Conservation (phyloP, 2,113 vertebrate genomes). For the Oophaga pumilio region DNA sequence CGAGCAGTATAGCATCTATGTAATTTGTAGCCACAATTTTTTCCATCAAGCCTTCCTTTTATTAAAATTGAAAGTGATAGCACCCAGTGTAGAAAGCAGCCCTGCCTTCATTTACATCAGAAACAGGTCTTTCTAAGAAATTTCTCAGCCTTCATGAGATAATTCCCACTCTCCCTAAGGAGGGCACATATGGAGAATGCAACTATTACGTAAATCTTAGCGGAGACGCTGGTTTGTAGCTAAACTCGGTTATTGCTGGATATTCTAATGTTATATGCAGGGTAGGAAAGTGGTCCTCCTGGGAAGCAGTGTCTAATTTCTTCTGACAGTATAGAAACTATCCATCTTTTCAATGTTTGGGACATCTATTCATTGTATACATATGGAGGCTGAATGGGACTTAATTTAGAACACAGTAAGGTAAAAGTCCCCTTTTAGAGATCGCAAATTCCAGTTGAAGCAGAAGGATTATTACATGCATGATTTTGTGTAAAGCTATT, state of each 20-base stretch:
- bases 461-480: not conserved
- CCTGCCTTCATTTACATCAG: constrained; percentile 7
- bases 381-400: not conserved
- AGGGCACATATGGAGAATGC: constrained; percentile 13
- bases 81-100: not conserved
- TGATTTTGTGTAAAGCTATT: not conserved
- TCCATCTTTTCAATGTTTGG: not conserved
- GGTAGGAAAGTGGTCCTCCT: not conserved
- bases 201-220: constrained; percentile 25
- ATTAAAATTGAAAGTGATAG: constrained; percentile 1
- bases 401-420: not conserved
- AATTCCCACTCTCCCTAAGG: not conserved
- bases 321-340: not conserved
- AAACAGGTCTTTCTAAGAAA: constrained; percentile 16
- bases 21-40: constrained; percentile 8
- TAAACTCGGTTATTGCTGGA: not conserved
- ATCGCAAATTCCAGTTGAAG: not conserved
- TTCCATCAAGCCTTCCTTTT: constrained; percentile 13
- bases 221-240: constrained; percentile 1
- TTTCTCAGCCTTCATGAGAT: constrained; percentile 4
- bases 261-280: not conserved
- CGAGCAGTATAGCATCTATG: not conserved
- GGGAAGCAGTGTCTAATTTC: not conserved
- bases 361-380: not conserved
- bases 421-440: not conserved